Conservation (phyloP, 2,113 vertebrate species). For the Thamnaconus septentrionalis region DNA sequence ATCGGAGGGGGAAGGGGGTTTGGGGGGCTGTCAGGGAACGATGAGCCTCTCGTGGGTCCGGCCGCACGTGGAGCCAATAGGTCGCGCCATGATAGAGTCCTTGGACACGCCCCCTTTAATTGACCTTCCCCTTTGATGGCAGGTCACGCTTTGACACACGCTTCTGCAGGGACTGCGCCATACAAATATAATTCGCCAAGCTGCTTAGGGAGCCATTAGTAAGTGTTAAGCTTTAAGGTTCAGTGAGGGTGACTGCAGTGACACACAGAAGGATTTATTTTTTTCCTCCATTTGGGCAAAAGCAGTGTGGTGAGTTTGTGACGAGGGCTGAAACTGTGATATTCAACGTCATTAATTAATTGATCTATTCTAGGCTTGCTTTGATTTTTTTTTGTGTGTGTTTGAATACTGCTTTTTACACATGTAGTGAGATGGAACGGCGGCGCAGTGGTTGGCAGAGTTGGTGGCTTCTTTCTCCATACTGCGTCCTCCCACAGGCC, state of each 20-base stretch:
- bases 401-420: background rate
- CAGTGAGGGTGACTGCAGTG: background rate
- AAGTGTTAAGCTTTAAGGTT: constrained; percentile 15
- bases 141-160: constrained; percentile 40
- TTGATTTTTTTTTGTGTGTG: background rate
- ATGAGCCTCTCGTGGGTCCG: constrained; percentile 50
- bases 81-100: constrained; percentile 64
- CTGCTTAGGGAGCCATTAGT: constrained; percentile 47
- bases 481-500: too few relatives aligned
- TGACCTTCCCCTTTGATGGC: constrained; percentile 67
- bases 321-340: background rate
- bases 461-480: too few relatives aligned
- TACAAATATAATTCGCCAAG: constrained; percentile 51
- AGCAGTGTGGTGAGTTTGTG: background rate
- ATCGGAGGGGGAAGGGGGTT: background rate
- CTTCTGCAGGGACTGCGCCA: constrained; percentile 13
- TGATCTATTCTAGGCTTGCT: background rate
- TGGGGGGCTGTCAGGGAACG: constrained; percentile 31
- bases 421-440: too few relatives aligned
- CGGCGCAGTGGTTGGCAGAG: too few relatives aligned
- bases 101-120: constrained; percentile 61
- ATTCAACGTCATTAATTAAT: background rate
- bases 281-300: too few relatives aligned
- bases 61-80: constrained; percentile 59
- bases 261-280: background rate